Conservation (phyloP, 2,797 vertebrate species). For the Caiman crocodilus region DNA sequence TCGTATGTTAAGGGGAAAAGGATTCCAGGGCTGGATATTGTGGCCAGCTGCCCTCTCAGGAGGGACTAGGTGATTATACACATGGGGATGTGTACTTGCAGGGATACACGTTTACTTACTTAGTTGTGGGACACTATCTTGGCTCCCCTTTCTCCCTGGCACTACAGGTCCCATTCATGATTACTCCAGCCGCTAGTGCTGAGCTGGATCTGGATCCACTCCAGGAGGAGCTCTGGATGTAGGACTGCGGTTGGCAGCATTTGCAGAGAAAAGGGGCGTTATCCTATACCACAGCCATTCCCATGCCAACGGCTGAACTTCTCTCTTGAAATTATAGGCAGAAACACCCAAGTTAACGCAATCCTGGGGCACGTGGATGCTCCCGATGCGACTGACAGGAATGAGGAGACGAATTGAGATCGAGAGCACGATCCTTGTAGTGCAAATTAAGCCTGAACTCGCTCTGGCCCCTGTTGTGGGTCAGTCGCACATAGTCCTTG, state of each 20-base stretch:
- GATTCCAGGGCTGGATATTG: not conserved
- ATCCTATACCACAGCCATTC: not conserved
- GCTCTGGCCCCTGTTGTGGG: not conserved
- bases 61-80: fast-evolving
- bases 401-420: not conserved
- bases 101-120: not conserved
- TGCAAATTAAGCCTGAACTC: not conserved
- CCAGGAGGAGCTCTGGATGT: not conserved
- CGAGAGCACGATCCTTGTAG: not conserved
- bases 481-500: too few species aligned
- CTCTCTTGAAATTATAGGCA: not conserved
- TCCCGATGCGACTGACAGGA: not conserved
- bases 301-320: not conserved
- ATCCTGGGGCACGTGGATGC: not conserved
- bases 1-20: not conserved
- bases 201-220: not conserved
- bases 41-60: not conserved
- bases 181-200: too few species aligned
- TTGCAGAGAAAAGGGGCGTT: not conserved
- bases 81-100: fast-evolving
- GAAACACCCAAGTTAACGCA: not conserved
- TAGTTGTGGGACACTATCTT: not conserved
- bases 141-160: not conserved
- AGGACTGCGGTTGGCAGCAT: not conserved
- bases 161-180: too few species aligned